Conservation (phyloP, 2,113 vertebrate species). For the Bombycilla garrulus region DNA sequence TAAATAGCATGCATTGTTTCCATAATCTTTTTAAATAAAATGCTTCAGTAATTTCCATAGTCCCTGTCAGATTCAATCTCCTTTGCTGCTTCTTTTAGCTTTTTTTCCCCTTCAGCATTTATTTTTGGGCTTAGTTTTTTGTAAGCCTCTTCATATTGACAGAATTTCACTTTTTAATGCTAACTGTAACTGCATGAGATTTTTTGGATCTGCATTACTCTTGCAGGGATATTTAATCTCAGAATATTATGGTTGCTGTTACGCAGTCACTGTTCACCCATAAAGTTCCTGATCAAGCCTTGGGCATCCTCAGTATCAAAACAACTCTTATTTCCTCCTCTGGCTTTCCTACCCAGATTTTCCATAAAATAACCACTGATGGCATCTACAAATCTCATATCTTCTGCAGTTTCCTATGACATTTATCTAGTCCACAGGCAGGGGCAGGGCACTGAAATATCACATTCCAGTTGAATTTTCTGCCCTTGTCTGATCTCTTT, state of each 20-base stretch:
- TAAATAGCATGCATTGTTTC: not conserved
- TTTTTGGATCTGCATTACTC: not conserved
- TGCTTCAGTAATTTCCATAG: not conserved
- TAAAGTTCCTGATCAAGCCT: not conserved
- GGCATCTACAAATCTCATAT: not conserved
- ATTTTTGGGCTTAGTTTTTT: not conserved
- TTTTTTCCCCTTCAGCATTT: accelerated
- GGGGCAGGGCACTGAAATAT: not conserved
- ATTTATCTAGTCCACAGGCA: not conserved
- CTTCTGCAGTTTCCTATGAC: not conserved
- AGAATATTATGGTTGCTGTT: not conserved
- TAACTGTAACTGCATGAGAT: not conserved
- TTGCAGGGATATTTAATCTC: not conserved
- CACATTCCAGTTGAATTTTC: not conserved
- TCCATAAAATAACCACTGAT: not conserved
- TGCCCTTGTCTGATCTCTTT: not conserved
- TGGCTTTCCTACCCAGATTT: not conserved
- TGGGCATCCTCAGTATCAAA: not conserved
- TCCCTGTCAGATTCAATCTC: not conserved
- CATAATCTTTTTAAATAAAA: not conserved
- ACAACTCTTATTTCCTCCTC: not conserved
- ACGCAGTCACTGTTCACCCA: not conserved
- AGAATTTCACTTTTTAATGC: not conserved
- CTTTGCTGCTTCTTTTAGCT: not conserved
- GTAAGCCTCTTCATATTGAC: not conserved